These are phyloP conservation scores for Kryphioiulus occultus DNA, from an alignment of 2,888 invertebrate genomes.

Conservation along the genomic window DNA sequence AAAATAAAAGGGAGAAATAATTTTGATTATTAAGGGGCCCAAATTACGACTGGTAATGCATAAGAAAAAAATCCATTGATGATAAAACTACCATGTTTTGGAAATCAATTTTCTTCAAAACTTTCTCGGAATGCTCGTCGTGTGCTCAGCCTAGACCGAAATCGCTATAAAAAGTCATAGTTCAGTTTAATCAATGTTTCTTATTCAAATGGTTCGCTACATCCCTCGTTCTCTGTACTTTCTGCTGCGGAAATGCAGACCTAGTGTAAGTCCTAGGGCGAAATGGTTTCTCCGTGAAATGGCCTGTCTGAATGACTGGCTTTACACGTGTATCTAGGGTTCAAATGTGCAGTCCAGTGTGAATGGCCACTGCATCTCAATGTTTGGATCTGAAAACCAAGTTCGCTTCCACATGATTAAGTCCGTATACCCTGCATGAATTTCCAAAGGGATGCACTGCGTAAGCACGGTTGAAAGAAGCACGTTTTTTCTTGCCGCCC, in stretches of 20 bases:
- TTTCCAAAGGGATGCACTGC: conserved; percentile 1
- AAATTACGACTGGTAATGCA: too few relatives aligned
- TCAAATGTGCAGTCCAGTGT: conserved; percentile 39
- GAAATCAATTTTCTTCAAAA: background rate
- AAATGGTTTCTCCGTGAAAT: conserved; percentile 13
- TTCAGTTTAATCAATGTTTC: conserved; percentile 37
- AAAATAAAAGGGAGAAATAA: too few relatives aligned
- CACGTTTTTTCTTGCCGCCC: background rate
- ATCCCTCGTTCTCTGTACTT: background rate
- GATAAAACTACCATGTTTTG: background rate
- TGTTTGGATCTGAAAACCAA: conserved; percentile 26
- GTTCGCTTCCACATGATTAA: conserved; percentile 27
- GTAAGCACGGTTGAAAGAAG: background rate
- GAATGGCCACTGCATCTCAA: conserved; percentile 40
- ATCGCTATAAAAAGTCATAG: background rate
- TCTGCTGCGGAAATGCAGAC: background rate
- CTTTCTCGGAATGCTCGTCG: background rate
- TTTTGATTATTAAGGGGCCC: too few relatives aligned
- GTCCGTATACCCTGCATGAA: conserved; percentile 17
- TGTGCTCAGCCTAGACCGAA: background rate
- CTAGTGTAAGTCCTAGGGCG: background rate
- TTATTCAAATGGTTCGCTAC: conserved; percentile 1
- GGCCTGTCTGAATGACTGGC: conserved; percentile 4
- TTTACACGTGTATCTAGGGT: conserved; percentile 39
- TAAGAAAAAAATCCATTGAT: too few relatives aligned